phyloP scores from a whole-genome alignment of 1,140 invertebrate genomes.

The Apis laboriosa region DNA sequence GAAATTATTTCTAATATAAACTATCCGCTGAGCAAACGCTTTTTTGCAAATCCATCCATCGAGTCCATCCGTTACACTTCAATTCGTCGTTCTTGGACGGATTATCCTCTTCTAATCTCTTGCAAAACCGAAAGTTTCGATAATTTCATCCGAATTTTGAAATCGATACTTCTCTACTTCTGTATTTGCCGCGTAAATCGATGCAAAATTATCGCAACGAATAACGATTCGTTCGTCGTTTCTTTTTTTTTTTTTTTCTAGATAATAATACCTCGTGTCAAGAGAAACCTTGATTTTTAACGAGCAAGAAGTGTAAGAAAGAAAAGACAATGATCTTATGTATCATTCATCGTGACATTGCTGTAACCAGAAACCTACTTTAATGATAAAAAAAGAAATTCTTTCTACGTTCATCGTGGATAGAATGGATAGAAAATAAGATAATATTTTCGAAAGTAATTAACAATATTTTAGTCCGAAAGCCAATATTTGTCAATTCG shows the following conservation, averaged over 20 bases:
- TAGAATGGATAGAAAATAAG: no score
- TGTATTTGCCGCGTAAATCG: not conserved
- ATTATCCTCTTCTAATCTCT: constrained; percentile 57
- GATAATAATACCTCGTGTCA: not conserved
- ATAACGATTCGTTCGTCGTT: not conserved
- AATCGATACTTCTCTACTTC: not conserved
- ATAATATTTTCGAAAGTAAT: no score
- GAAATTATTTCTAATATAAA: constrained; percentile 8
- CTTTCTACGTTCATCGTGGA: no score
- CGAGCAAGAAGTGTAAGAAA: not conserved
- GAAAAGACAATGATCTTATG: not conserved
- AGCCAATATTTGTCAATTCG: no score
- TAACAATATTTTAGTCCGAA: no score
- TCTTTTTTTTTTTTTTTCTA: not conserved
- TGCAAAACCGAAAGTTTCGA: constrained; percentile 54
- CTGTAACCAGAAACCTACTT: no score
- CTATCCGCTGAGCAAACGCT: not conserved
- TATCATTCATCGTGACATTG: not conserved
- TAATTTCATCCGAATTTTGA: constrained; percentile 56
- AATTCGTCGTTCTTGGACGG: constrained; percentile 14
- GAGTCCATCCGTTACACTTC: constrained; percentile 11
- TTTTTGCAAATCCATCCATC: not conserved
- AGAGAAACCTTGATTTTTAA: not conserved
- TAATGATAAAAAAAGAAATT: no score
- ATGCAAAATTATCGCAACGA: not conserved